phyloP scores from a whole-genome alignment of 1,140 invertebrate genomes.

The Bursaphelenchus mucronatus region DNA sequence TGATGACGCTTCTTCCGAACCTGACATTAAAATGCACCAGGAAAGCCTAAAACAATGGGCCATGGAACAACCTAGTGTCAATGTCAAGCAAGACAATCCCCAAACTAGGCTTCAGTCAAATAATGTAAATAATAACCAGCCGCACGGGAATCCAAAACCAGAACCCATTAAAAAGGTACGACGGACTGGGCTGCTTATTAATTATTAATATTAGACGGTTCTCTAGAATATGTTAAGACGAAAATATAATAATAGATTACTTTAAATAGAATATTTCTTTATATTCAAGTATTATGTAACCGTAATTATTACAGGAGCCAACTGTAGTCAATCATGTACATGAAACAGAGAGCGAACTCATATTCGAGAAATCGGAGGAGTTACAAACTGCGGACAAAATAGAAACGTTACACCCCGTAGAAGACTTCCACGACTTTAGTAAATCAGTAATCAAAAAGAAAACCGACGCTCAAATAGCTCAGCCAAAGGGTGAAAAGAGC shows the following conservation, averaged over 20 bases:
- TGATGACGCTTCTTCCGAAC: constrained; percentile 35
- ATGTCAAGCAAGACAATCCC: too few relatives aligned
- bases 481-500: background rate
- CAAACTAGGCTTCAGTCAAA: too few relatives aligned
- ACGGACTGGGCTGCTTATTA: too few relatives aligned
- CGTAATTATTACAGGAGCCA: constrained; percentile 1
- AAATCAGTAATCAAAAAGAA: background rate
- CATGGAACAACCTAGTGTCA: constrained; percentile 10
- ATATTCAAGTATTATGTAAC: too few relatives aligned
- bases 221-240: too few relatives aligned
- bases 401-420: background rate
- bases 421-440: background rate
- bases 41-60: constrained; percentile 21
- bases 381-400: background rate
- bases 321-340: background rate
- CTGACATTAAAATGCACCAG: constrained; percentile 34
- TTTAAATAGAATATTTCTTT: too few relatives aligned
- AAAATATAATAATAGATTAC: too few relatives aligned
- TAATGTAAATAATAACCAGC: too few relatives aligned
- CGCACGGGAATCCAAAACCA: too few relatives aligned
- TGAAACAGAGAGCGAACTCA: constrained; percentile 16
- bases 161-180: too few relatives aligned
- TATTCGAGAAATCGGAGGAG: constrained; percentile 17
- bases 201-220: too few relatives aligned
- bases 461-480: constrained; percentile 10